Evolutionary conservation across 1,140 invertebrate genomes (phyloP).

Genomic region (Venustaconcha ellipsiformis): DNA sequence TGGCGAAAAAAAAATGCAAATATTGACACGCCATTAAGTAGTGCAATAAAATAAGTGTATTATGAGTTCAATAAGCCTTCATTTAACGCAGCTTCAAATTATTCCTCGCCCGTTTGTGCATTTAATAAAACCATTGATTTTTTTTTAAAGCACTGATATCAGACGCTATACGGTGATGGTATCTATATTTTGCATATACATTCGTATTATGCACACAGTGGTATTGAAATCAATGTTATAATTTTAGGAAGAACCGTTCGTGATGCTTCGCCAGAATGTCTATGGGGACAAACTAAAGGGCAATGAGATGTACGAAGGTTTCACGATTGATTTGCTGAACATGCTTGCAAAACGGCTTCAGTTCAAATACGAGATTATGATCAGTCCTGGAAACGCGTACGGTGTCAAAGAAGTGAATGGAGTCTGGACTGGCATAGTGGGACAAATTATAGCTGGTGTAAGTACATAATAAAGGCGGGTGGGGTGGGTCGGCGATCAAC

Average conservation of each 20-base stretch:
- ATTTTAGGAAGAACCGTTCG: constrained; percentile 58
- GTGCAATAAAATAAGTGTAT: too few relatives aligned
- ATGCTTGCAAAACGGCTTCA: constrained; percentile 83
- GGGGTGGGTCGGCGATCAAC: too few relatives aligned
- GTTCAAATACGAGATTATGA: constrained; percentile 89
- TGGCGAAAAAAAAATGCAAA: too few relatives aligned
- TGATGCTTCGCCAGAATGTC: constrained; percentile 37
- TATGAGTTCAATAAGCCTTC: too few relatives aligned
- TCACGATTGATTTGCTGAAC: constrained; percentile 92
- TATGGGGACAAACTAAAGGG: constrained; percentile 54
- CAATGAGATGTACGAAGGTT: constrained; percentile 80
- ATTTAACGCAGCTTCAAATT: too few relatives aligned
- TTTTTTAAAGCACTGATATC: too few relatives aligned
- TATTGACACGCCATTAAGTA: too few relatives aligned
- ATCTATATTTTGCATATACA: too few relatives aligned
- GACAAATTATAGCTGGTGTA: constrained; percentile 87
- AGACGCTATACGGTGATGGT: too few relatives aligned
- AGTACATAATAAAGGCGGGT: constrained; percentile 3
- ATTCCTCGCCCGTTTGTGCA: too few relatives aligned
- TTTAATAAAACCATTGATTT: too few relatives aligned
- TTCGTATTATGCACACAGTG: too few relatives aligned
- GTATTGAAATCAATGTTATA: background rate
- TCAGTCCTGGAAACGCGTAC: constrained; percentile 82
- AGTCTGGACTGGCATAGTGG: constrained; percentile 91
- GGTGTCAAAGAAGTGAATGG: constrained; percentile 90